Evolutionary conservation across 2,113 vertebrate genomes (phyloP).

Genomic region (Labrus mixtus): DNA sequence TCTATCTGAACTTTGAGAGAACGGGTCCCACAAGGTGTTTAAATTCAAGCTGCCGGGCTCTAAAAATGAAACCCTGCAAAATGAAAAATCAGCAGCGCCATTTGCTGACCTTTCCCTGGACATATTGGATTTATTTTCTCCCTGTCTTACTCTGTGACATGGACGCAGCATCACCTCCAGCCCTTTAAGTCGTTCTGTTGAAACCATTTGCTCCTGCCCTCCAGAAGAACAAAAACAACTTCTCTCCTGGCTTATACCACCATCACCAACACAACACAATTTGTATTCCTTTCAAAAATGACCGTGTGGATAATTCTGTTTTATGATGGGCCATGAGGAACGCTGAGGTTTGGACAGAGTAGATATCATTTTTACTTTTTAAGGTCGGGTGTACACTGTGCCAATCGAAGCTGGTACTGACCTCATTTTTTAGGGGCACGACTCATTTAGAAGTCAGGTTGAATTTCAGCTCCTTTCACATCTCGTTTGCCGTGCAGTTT

Average conservation of each 20-base stretch:
- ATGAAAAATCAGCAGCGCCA: not conserved
- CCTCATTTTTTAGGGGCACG: too few species aligned
- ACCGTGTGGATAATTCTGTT: too few species aligned
- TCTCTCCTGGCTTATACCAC: not conserved
- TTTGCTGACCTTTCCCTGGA: not conserved
- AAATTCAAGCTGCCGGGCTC: not conserved
- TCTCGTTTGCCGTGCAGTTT: too few species aligned
- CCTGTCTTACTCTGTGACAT: not conserved
- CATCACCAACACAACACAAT: too few species aligned
- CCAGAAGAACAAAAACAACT: not conserved
- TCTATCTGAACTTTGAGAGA: not conserved
- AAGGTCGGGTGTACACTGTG: too few species aligned
- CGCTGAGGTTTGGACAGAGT: too few species aligned
- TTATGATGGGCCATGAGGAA: too few species aligned
- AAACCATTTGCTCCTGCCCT: not conserved
- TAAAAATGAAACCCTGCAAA: not conserved
- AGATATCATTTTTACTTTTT: not conserved
- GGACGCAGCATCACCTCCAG: not conserved
- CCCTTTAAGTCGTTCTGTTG: not conserved
- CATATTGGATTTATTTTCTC: not conserved
- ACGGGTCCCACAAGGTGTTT: not conserved
- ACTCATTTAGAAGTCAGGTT: too few species aligned
- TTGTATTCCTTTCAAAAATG: too few species aligned
- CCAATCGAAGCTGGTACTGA: too few species aligned
- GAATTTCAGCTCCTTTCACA: too few species aligned